A percentile compares a stretch with the other conserved stretches of the same genome.
phyloP scores from a whole-genome alignment of 1,140 invertebrate genomes.

The Maconellicoccus hirsutus region DNA sequence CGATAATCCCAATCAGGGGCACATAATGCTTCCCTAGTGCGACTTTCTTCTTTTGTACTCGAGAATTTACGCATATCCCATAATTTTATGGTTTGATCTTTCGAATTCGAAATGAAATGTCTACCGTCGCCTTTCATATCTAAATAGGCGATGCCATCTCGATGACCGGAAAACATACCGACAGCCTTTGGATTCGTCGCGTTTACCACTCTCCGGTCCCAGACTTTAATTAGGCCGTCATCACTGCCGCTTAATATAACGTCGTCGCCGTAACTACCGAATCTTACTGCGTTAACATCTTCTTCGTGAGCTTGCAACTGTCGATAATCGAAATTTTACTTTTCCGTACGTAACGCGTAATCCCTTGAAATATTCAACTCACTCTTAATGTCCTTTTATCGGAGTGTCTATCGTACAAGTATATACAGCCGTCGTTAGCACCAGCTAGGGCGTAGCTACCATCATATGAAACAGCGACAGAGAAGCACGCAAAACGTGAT shows the following conservation, averaged over 20 bases:
- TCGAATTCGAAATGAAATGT: conserved; percentile 72
- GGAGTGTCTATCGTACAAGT: conserved; percentile 59
- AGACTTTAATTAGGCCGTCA: conserved; percentile 71
- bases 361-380: conserved; percentile 29
- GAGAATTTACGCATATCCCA: conserved; percentile 73
- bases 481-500: conserved; percentile 64
- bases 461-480: conserved; percentile 60
- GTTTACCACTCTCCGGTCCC: conserved; percentile 61
- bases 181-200: conserved; percentile 53
- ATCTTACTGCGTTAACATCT: conserved; percentile 73
- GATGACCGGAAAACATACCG: conserved; percentile 67
- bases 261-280: conserved; percentile 49
- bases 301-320: conserved; percentile 61
- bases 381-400: conserved; percentile 50
- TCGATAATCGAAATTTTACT: too few relatives aligned
- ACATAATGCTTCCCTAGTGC: conserved; percentile 45
- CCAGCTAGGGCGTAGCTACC: conserved; percentile 64
- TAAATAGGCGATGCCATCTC: conserved; percentile 72
- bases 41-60: conserved; percentile 40
- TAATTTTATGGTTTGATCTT: conserved; percentile 82
- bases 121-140: conserved; percentile 64
- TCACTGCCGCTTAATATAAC: conserved; percentile 74
- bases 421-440: conserved; percentile 62
- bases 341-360: too few relatives aligned
- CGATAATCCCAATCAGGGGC: conserved; percentile 72